These are phyloP conservation scores for Psittacula derbiana DNA, from an alignment of 2,797 vertebrate genomes.

Conservation along the genomic window DNA sequence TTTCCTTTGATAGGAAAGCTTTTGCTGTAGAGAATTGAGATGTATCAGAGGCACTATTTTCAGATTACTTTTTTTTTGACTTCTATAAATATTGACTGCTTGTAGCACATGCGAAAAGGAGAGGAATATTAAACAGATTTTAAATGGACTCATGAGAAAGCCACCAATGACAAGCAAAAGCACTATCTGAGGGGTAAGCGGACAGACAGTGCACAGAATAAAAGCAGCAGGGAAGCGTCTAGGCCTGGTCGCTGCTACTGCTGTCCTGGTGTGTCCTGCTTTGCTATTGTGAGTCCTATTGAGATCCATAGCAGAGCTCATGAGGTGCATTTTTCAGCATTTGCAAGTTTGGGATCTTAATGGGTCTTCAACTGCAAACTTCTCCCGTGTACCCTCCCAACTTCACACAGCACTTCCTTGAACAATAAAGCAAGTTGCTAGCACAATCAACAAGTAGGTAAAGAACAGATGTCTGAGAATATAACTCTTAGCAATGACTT, in stretches of 20 bases:
- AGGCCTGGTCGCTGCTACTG: background rate
- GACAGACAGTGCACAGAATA: background rate
- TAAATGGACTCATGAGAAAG: background rate
- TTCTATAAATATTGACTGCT: background rate
- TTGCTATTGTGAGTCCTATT: background rate
- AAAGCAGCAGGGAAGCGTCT: constrained; percentile 44
- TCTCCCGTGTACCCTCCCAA: background rate
- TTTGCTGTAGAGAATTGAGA: background rate
- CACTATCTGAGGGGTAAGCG: background rate
- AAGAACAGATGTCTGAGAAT: background rate
- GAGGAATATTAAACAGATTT: background rate
- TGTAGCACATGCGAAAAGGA: background rate
- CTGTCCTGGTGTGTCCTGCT: background rate
- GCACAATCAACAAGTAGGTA: background rate
- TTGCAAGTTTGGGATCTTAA: background rate
- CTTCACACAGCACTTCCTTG: background rate
- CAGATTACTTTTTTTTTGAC: background rate
- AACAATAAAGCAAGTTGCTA: background rate
- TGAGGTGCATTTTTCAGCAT: background rate
- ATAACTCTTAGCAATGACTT: background rate
- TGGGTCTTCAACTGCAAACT: background rate
- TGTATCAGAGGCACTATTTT: background rate
- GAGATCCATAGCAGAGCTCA: background rate
- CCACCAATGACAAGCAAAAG: background rate
- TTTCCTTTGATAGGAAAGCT: background rate